These are phyloP conservation scores for Nothobranchius furzeri DNA, from an alignment of 2,113 vertebrate genomes.

Conservation along the genomic window DNA sequence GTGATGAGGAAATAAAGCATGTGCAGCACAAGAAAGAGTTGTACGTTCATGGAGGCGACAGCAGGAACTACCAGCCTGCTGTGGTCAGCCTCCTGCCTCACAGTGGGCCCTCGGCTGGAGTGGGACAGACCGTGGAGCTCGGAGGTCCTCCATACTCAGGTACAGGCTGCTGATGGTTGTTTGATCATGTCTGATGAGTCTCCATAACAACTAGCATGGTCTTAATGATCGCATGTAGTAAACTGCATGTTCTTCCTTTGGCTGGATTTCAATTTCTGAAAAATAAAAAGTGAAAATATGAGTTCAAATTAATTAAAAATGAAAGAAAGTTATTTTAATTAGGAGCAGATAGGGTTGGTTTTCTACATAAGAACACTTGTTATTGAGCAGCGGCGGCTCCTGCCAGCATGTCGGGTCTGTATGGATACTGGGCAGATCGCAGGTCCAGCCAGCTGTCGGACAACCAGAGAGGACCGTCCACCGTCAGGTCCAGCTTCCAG, in stretches of 20 bases:
- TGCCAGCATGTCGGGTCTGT: conserved; percentile 79
- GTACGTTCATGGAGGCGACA: conserved; percentile 47
- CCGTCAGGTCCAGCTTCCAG: conserved; percentile 68
- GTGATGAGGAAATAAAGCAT: conserved; percentile 80
- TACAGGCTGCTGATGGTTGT: conserved; percentile 14
- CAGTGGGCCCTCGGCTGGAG: conserved; percentile 48
- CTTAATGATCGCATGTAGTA: too few species aligned
- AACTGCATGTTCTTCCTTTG: too few species aligned
- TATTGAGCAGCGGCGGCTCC: conserved; percentile 68
- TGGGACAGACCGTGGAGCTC: conserved; percentile 62
- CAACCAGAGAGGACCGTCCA: conserved; percentile 75
- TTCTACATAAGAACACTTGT: too few species aligned
- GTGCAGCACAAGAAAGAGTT: conserved; percentile 69
- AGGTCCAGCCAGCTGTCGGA: conserved; percentile 68
- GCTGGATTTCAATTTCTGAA: too few species aligned
- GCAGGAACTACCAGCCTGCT: conserved; percentile 74
- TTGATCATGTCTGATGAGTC: too few species aligned
- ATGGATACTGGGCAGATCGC: conserved; percentile 87
- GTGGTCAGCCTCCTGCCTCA: conserved; percentile 76
- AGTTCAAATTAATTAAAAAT: too few species aligned
- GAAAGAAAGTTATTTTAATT: too few species aligned
- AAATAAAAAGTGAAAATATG: too few species aligned
- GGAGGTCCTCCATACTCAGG: conserved; percentile 76
- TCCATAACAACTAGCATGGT: too few species aligned
- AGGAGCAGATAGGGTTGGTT: too few species aligned